Percentiles rank a stretch among this genome's conserved stretches.
These are phyloP conservation scores for Acrobasis repandana DNA, from an alignment of 2,888 invertebrate genomes.

Conservation along the genomic window DNA sequence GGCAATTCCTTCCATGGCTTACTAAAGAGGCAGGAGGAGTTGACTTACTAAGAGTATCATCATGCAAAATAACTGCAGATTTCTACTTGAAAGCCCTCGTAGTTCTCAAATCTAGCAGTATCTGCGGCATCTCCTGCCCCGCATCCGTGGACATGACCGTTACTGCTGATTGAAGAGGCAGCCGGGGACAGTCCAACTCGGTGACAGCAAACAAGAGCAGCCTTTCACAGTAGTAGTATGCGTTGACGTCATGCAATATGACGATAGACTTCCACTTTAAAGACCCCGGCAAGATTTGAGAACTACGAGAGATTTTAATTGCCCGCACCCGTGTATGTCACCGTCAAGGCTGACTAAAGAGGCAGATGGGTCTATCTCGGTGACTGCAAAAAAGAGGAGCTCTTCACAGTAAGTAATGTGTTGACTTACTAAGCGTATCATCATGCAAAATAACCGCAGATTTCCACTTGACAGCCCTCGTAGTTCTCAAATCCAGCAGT, in stretches of 20 bases:
- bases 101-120: conserved; percentile 88
- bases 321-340: no score
- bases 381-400: no score
- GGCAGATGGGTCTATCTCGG: no score
- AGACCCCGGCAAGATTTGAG: no score
- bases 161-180: conserved; percentile 86
- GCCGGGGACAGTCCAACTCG: conserved; percentile 90
- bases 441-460: conserved; percentile 88
- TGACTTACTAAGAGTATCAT: conserved; percentile 86
- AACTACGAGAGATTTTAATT: no score
- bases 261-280: no score
- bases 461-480: conserved; percentile 87
- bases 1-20: no score
- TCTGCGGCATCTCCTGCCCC: conserved; percentile 90
- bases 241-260: no score
- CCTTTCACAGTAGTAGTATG: no score
- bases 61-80: conserved; percentile 87
- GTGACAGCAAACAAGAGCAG: conserved; percentile 89
- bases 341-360: no score
- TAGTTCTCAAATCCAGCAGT: conserved; percentile 87
- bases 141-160: conserved; percentile 86
- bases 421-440: conserved; percentile 85
- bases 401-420: no score
- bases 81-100: conserved; percentile 87
- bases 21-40: no score